phyloP scores from a whole-genome alignment of 2,797 vertebrate genomes.

The Thalassophryne amazonica region DNA sequence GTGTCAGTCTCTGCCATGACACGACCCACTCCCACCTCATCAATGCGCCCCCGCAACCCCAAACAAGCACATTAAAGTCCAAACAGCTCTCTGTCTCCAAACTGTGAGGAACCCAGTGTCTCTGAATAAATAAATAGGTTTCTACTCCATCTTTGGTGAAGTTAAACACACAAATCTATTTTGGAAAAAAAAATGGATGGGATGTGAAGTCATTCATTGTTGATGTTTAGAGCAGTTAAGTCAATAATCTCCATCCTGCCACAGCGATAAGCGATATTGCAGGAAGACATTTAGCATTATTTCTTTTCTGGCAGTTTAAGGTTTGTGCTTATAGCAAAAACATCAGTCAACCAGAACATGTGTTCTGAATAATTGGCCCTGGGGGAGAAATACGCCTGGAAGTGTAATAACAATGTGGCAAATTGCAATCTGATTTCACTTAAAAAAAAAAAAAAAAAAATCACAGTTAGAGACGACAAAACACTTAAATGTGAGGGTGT shows the following conservation, averaged over 20 bases:
- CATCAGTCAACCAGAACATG: slow-evolving; percentile 34
- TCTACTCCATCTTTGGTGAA: slow-evolving; percentile 16
- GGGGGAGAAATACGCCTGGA: slow-evolving; percentile 12
- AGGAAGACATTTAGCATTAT: slow-evolving; percentile 39
- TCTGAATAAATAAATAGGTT: slow-evolving; percentile 45
- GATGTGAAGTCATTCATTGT: slow-evolving; percentile 50
- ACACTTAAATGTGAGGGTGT: slow-evolving; percentile 10
- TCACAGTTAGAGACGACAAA: slow-evolving; percentile 14
- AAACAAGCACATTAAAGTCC: slow-evolving; percentile 60
- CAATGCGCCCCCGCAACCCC: slow-evolving; percentile 37
- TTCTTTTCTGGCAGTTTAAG: slow-evolving; percentile 36
- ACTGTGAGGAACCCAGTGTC: too few relatives aligned
- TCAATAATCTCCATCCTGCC: slow-evolving; percentile 65
- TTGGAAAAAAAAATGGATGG: too few relatives aligned
- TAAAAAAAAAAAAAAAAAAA: too few relatives aligned
- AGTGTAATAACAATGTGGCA: slow-evolving; percentile 44
- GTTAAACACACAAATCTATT: slow-evolving; percentile 60
- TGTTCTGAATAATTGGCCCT: slow-evolving; percentile 33
- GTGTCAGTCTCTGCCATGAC: slow-evolving; percentile 59
- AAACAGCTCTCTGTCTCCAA: slow-evolving; percentile 51
- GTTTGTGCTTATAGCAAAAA: slow-evolving; percentile 44
- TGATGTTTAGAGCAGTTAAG: slow-evolving; percentile 72
- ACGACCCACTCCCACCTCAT: slow-evolving; percentile 57
- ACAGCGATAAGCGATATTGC: slow-evolving; percentile 63
- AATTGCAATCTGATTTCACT: too few relatives aligned